These are phyloP conservation scores for Drosophila oshimai DNA, from an alignment of 1,140 invertebrate genomes.

Conservation along the genomic window DNA sequence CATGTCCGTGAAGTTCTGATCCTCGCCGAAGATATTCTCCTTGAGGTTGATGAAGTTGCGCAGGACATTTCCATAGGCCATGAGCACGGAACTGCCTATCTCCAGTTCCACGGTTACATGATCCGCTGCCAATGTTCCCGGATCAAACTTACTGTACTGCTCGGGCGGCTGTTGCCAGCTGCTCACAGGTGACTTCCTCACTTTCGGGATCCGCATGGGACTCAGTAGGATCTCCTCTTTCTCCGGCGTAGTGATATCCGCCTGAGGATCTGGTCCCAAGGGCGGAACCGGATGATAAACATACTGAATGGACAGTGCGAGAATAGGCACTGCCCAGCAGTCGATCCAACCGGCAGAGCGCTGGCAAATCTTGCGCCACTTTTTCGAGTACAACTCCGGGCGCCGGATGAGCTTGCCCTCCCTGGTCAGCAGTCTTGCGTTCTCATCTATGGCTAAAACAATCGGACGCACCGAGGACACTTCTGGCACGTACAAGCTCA, in stretches of 20 bases:
- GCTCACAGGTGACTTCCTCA: conserved; percentile 87
- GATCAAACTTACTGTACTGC: conserved; percentile 91
- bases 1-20: conserved; percentile 97
- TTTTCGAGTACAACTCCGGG: conserved; percentile 86
- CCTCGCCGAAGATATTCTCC: conserved; percentile 98
- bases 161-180: conserved; percentile 85
- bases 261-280: conserved; percentile 92
- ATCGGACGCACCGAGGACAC: conserved; percentile 93
- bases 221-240: conserved; percentile 96
- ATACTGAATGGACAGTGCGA: conserved; percentile 94
- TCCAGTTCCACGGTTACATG: conserved; percentile 95
- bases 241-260: conserved; percentile 95
- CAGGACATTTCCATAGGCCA: conserved; percentile 94
- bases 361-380: conserved; percentile 94
- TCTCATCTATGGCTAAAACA: conserved; percentile 92
- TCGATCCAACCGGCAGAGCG: conserved; percentile 93
- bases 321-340: conserved; percentile 97
- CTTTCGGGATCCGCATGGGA: conserved; percentile 93
- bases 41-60: conserved; percentile 94
- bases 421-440: conserved; percentile 92
- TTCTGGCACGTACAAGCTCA: conserved; percentile 94
- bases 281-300: conserved; percentile 95
- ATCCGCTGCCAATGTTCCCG: conserved; percentile 91
- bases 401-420: conserved; percentile 87
- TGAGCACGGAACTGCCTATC: conserved; percentile 94